phyloP scores from a whole-genome alignment of 2,113 vertebrate genomes.

The Cygnus atratus region DNA sequence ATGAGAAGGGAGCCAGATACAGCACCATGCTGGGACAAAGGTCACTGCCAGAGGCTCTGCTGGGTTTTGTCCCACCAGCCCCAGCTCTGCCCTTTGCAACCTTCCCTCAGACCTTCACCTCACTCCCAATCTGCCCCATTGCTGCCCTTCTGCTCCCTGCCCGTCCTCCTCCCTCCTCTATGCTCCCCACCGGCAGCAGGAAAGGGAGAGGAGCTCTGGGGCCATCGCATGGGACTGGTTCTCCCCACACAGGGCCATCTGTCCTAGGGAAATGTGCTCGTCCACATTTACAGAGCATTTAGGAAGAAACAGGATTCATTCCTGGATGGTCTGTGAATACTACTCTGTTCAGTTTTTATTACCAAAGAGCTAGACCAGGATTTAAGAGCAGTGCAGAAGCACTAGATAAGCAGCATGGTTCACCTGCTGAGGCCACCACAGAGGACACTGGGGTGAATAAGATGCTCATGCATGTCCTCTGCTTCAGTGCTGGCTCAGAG shows the following conservation, averaged over 20 bases:
- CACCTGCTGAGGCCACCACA: neutral
- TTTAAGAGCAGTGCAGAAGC: neutral
- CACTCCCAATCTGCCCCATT: fast-evolving
- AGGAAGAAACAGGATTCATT: neutral
- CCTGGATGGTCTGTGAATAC: neutral
- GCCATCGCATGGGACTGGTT: fast-evolving
- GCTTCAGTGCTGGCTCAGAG: neutral
- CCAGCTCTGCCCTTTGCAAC: neutral
- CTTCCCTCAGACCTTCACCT: neutral
- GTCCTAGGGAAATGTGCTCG: fast-evolving
- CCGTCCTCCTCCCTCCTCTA: neutral
- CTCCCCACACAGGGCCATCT: neutral
- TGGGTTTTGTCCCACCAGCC: neutral
- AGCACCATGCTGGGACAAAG: neutral
- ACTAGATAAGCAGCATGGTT: neutral
- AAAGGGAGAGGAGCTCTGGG: fast-evolving
- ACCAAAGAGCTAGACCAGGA: conserved; percentile 17
- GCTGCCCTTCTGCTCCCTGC: neutral
- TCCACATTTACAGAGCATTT: neutral
- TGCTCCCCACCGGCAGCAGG: neutral
- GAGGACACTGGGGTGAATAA: neutral
- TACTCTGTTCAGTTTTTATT: conserved; percentile 12
- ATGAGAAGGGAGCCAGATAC: neutral
- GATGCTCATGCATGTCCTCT: neutral
- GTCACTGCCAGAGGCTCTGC: neutral